Base-by-base conservation (phyloP, 2,888 invertebrate species). In the Ornithoptera alexandrae region DNA sequence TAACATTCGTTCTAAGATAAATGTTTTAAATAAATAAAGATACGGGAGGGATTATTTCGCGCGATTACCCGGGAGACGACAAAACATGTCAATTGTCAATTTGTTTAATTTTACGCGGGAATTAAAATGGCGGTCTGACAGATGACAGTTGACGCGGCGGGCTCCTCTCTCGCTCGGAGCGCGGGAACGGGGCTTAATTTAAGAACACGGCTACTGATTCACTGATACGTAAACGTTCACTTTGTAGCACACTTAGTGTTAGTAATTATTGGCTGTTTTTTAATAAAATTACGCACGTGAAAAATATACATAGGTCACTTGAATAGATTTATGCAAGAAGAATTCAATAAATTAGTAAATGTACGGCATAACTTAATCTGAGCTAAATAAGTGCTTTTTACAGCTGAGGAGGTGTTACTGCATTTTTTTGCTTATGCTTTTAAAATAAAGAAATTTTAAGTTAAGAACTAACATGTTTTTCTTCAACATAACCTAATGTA, bases 51-150 rank as follows among this genome's bases (percentile, higher is more conserved):
- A 65, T 64, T 84, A 87, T 86, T 88, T 86, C 77, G 85, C 84
- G 80, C 83, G 85, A 89, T 88, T 89, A 87, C 89, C 82, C 88
- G 76, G 77, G 87, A 90, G 89, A 89, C 85, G 88, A 90, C 89
- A 88, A 88, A 91, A 87, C 85, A 89, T 88, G 86, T 89, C 90
- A 91, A 88, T 78, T 89, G 90, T 89, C 90, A 90, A 89, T 89
- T 90, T 86, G 79, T 85, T 80, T 87, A 90, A 89, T 89, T 89
- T 90, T 88, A 84, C 84, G 81, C 77, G 79, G 75, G 81, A 88
- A 88, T 90, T 90, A 90, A 90, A 89, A 89, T 84, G 85, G 84
- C 81, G 79, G 82, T 76, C 78, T 88, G 89, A 90, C 89, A 88
- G 88, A 84, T 87, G 89, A 87, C 88, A 84, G 84, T 84, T 81